Evolutionary conservation across 2,888 invertebrate species (phyloP), one percentile per base, ranked within the genome.

Genomic region (Endotricha flammealis): DNA sequence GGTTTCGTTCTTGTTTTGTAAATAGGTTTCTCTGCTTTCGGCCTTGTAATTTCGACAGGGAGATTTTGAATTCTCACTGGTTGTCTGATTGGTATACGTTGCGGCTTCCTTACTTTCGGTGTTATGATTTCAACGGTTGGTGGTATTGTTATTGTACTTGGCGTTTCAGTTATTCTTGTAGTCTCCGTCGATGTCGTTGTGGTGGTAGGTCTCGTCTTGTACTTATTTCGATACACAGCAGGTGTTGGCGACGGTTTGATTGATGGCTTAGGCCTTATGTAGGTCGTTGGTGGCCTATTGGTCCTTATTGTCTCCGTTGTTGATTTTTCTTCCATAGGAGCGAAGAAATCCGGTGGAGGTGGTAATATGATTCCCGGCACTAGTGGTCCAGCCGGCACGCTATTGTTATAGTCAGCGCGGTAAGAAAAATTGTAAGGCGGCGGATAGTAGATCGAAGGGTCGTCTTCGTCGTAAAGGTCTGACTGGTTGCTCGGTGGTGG

Each of bases 381-480:
- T 41, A 96, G 76, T 0, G 95, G 96, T 29, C 96, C 95, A 0
- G 95, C 93, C 27, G 93, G 92, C 20, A 95, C 94, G 30, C 90
- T 91, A 56, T 89, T 89, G 25, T 92, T 89, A 77, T 95, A 95
- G 67, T 93, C 93, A 66, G 89, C 90, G 67, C 90, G 91, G 76
- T 93, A 95, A 50, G 93, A 92, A 87, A 94, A 94, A 76, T 94
- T 95, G 87, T 96, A 96, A 8, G 95, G 95, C 64, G 95, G 95
- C 60, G 95, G 95, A 88, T 96, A 95, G 66, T 95, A 96, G 36
- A 95, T 91, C 53, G 95, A 94, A 60, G 95, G 95, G 88, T 96
- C 95, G 82, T 96, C 95, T 83, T 94, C 95, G 88, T 95, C 95
- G 82, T 93, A 91, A 52, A 91, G 90, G 65, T 93, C 93, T 43